Percentiles rank a stretch among this genome's conserved stretches.
These are phyloP conservation scores for Hippocampus kuda DNA, from an alignment of 2,797 vertebrate genomes.

Conservation along the genomic window DNA sequence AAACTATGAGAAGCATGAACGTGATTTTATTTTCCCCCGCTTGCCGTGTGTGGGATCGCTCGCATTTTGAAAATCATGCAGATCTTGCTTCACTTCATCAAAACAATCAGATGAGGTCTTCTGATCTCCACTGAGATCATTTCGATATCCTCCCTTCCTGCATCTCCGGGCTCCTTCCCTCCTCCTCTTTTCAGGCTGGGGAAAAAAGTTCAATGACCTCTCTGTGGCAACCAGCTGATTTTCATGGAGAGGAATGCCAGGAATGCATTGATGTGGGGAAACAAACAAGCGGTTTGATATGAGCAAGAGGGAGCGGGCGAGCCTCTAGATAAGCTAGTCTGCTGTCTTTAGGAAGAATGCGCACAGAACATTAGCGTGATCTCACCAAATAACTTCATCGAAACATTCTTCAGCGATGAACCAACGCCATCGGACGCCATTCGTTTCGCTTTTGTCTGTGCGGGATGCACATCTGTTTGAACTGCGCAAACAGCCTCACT, in stretches of 20 bases:
- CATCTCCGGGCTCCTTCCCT: not conserved
- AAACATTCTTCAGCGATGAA: conserved; percentile 10
- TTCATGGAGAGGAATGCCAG: conserved; percentile 80
- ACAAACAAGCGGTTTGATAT: conserved; percentile 79
- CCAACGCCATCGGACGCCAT: not conserved
- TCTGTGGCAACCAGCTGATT: conserved; percentile 90
- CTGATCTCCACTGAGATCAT: not conserved
- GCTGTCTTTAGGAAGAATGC: conserved; percentile 16
- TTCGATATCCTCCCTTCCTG: not conserved
- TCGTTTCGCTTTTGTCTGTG: not conserved
- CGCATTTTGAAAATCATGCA: not conserved
- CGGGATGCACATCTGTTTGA: conserved; percentile 37
- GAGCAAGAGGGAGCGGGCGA: conserved; percentile 35
- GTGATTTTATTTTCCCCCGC: no score
- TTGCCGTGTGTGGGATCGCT: not conserved
- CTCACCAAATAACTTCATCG: conserved; percentile 24
- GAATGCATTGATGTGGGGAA: conserved; percentile 89
- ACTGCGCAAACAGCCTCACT: conserved; percentile 35
- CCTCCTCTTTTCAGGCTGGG: conserved; percentile 46
- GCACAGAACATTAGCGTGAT: conserved; percentile 20
- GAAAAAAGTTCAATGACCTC: conserved; percentile 82
- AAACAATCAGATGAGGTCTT: conserved; percentile 9
- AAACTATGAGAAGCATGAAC: no score
- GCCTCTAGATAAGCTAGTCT: conserved; percentile 31
- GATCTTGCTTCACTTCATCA: not conserved